These are phyloP conservation scores for Chrysogorgia sp. DNA, from an alignment of 92 coral and sea anemone species.

Conservation along the genomic window DNA sequence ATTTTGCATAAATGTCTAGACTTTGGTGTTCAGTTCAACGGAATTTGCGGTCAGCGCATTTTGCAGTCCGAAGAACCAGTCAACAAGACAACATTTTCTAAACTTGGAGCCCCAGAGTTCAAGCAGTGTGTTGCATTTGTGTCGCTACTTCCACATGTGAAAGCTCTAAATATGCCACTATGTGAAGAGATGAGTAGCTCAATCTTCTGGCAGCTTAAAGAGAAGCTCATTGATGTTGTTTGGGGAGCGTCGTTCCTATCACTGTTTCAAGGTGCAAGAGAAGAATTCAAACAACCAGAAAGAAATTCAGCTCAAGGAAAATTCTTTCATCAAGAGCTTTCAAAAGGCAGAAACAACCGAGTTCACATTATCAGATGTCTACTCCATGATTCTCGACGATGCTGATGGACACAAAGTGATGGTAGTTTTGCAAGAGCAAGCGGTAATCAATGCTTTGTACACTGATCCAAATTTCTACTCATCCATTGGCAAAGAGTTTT, in stretches of 20 bases:
- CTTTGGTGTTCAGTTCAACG: not conserved
- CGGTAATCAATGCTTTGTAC: conserved; percentile 8
- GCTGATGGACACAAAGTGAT: conserved; percentile 5
- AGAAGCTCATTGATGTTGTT: conserved; percentile 13
- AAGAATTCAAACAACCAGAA: not conserved
- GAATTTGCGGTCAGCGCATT: conserved; percentile 4
- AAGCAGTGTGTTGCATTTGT: conserved; percentile 24
- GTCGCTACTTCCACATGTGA: conserved; percentile 31
- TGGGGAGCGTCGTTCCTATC: conserved; percentile 11
- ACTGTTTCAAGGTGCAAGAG: conserved; percentile 2
- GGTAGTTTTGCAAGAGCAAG: conserved; percentile 29
- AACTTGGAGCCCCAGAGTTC: conserved; percentile 29
- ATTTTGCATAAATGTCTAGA: conserved; percentile 6
- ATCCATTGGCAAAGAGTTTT: conserved; percentile 31
- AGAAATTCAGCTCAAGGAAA: conserved; percentile 8
- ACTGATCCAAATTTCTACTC: conserved; percentile 8
- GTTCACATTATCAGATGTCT: conserved; percentile 5
- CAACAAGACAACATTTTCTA: conserved; percentile 7
- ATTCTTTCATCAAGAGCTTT: conserved; percentile 22
- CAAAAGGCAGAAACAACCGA: conserved; percentile 32
- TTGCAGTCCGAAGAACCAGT: conserved; percentile 7
- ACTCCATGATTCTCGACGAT: conserved; percentile 2
- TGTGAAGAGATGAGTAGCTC: conserved; percentile 38
- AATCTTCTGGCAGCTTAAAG: conserved; percentile 17
- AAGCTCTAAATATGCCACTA: conserved; percentile 3